phyloP scores from a whole-genome alignment of 2,888 invertebrate genomes.

The Caradrina kadenii region DNA sequence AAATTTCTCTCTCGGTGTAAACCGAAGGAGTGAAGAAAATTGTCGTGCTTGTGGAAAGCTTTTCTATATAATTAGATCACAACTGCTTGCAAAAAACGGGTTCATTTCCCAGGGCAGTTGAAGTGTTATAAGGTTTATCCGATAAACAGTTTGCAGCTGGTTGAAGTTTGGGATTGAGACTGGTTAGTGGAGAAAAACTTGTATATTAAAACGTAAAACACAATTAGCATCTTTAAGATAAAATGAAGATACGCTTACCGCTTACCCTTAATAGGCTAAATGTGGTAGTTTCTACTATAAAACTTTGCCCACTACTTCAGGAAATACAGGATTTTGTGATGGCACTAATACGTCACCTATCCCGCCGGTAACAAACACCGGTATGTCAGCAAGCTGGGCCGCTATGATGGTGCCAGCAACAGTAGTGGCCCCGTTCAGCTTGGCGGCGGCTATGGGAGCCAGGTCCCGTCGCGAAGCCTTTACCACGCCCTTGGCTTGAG shows the following conservation, averaged over 20 bases:
- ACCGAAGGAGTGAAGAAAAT: constrained; percentile 13
- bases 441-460: constrained; percentile 93
- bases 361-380: constrained; percentile 98
- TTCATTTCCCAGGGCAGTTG: constrained; percentile 31
- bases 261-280: no score
- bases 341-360: constrained; percentile 81
- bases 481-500: constrained; percentile 89
- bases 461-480: constrained; percentile 98
- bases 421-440: constrained; percentile 97
- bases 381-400: constrained; percentile 95
- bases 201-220: not conserved
- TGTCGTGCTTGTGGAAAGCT: constrained; percentile 31
- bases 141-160: constrained; percentile 20
- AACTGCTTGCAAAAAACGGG: constrained; percentile 41
- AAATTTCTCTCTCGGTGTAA: constrained; percentile 13
- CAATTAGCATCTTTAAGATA: not conserved
- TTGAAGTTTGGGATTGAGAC: not conserved
- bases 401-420: constrained; percentile 98
- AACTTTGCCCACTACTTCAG: not conserved
- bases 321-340: not conserved
- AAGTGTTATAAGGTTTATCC: constrained; percentile 36
- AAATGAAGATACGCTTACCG: no score
- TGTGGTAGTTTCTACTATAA: no score
- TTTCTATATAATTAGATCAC: constrained; percentile 44
- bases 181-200: not conserved